Percentiles rank a stretch among this genome's conserved stretches.
phyloP scores from a whole-genome alignment of 1,140 invertebrate genomes.

The Drosophila kikkawai region DNA sequence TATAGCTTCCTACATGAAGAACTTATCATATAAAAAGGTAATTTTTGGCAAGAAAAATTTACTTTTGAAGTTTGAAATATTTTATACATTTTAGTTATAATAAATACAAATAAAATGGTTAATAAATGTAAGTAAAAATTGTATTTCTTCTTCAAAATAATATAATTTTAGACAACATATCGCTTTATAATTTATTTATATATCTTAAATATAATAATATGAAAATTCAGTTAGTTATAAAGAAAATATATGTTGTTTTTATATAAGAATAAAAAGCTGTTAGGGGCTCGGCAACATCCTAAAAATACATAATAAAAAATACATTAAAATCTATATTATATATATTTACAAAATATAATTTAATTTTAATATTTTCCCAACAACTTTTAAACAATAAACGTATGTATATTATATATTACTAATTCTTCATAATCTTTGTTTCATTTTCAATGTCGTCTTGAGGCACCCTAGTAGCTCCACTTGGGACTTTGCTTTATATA shows the following conservation, averaged over 20 bases:
- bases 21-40: too few relatives aligned
- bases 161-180: too few relatives aligned
- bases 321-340: background rate
- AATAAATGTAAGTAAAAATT: background rate
- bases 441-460: background rate
- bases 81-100: background rate
- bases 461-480: constrained; percentile 4
- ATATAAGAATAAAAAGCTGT: background rate
- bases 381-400: background rate
- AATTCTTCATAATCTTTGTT: too few relatives aligned
- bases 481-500: constrained; percentile 28
- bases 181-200: too few relatives aligned
- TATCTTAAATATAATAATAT: background rate
- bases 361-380: background rate
- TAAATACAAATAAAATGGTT: background rate
- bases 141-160: background rate
- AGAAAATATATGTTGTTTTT: background rate
- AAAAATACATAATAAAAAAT: background rate
- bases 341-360: background rate
- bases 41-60: background rate
- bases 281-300: background rate
- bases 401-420: background rate
- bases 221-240: background rate
- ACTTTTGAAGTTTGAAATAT: background rate
- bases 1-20: too few relatives aligned